Base-by-base conservation (phyloP, 2,113 vertebrate species). In the Syngnathus scovelli region DNA sequence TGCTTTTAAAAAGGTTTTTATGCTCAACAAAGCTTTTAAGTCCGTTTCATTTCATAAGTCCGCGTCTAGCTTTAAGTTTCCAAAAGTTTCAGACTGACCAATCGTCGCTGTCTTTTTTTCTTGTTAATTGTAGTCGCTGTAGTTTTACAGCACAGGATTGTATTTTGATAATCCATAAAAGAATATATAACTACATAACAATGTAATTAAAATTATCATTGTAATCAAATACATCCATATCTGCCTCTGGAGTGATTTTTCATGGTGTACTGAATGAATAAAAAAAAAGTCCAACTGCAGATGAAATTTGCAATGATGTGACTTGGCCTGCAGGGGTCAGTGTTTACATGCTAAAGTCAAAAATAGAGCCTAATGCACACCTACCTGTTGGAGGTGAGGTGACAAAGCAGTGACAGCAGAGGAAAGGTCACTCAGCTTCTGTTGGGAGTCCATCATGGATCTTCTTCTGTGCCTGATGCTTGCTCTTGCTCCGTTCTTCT, bases 401-500 rank as follows among this genome's bases (percentile, higher is more conserved):
- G 48, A n/a, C 18, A 16, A 0, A 19, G 16, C 1, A 51, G 48
- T n/a, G 6, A 9, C 48, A 6, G 1, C 48, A n/a, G 18, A 8
- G 9, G 48, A 66, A 66, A 70, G 71, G 21, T 60, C 27, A 27
- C 27, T 27, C 27, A 2, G 27, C 27, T 27, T 27, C 27, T 27
- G 27, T 27, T 27, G 27, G 70, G 68, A 68, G 62, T 69, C 75
- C 74, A 82, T 77, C 78, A 91, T 92, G 90, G 80, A 66, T 67
- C 72, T 80, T 68, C 51, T 74, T 55, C 81, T 88, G 71, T 75
- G 77, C 66, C 65, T 87, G 77, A 70, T 70, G 43, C 73, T 66
- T 71, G 55, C 88, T 43, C 63, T 88, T 36, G 68, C 75, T 52
- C 18, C 48, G 6, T 54, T 86, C 38, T 39, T 85, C 60, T 76